phyloP scores from a whole-genome alignment of 2,113 vertebrate genomes.

The Pimephales promelas region DNA sequence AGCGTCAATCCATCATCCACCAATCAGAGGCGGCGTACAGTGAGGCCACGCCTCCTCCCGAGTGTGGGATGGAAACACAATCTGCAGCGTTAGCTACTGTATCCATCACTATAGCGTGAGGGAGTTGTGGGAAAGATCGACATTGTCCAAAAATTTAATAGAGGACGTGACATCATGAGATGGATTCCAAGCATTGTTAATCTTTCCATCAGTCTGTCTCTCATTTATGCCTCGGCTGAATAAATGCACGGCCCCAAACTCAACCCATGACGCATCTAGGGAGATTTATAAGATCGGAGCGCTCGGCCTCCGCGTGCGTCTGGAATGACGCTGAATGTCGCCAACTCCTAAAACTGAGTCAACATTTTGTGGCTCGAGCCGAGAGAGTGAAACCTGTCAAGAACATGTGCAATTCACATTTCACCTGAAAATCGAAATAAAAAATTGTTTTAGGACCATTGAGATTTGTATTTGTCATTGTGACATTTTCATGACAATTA shows the following conservation, averaged over 20 bases:
- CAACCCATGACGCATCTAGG: constrained; percentile 7
- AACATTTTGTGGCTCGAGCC: background rate
- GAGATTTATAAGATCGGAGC: constrained; percentile 9
- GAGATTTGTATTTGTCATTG: background rate
- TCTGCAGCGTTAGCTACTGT: constrained; percentile 19
- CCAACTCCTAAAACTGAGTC: constrained; percentile 8
- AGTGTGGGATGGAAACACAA: background rate
- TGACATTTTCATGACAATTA: background rate
- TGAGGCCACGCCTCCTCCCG: background rate
- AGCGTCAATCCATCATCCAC: constrained; percentile 1
- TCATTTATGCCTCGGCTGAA: background rate
- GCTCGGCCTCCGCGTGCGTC: background rate
- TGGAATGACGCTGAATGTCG: constrained; percentile 1
- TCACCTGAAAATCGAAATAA: background rate
- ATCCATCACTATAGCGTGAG: constrained; percentile 13
- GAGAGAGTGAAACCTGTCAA: background rate
- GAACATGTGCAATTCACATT: background rate
- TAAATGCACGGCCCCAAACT: constrained; percentile 20
- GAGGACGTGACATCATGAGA: background rate
- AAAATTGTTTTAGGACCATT: background rate
- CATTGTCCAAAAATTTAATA: background rate
- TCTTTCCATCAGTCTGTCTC: constrained; percentile 15
- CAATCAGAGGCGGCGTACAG: background rate
- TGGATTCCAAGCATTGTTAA: constrained; percentile 20
- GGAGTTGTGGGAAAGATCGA: constrained; percentile 23